Percentiles rank a stretch among this genome's conserved stretches.
phyloP scores from a whole-genome alignment of 2,113 vertebrate genomes.

The Lepus europaeus region DNA sequence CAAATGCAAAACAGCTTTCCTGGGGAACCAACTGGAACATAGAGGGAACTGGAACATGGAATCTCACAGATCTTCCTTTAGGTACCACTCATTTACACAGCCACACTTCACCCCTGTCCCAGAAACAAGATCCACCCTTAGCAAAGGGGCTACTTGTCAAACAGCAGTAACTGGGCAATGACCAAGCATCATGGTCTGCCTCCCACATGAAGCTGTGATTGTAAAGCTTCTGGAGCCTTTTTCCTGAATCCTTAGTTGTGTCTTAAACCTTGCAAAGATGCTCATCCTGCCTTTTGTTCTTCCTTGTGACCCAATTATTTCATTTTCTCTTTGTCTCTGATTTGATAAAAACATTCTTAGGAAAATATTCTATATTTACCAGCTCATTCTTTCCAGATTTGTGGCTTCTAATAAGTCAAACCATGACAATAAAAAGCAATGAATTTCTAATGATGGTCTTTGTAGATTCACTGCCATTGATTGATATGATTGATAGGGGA shows the following conservation, averaged over 20 bases:
- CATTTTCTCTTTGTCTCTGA: constrained; percentile 13
- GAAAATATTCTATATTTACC: background rate
- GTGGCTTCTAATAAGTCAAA: constrained; percentile 3
- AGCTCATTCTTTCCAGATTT: background rate
- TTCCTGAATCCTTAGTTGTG: background rate
- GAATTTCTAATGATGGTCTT: background rate
- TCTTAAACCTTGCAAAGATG: background rate
- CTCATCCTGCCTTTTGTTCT: background rate
- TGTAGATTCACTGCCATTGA: background rate
- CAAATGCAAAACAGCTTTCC: background rate
- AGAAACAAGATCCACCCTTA: background rate
- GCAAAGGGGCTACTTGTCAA: background rate
- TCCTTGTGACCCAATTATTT: background rate
- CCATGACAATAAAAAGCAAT: background rate
- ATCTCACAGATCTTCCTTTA: background rate
- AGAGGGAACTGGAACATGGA: background rate
- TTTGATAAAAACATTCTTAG: background rate
- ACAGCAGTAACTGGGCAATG: background rate
- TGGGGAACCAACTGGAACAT: background rate
- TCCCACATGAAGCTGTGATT: background rate
- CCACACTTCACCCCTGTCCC: too few relatives aligned
- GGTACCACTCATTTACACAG: background rate
- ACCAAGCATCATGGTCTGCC: background rate
- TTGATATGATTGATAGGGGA: background rate
- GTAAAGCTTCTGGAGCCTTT: background rate